Percentiles rank a stretch among this genome's conserved stretches.
phyloP scores from a whole-genome alignment of 92 coral and sea anemone species.

The Porites cylindrica region DNA sequence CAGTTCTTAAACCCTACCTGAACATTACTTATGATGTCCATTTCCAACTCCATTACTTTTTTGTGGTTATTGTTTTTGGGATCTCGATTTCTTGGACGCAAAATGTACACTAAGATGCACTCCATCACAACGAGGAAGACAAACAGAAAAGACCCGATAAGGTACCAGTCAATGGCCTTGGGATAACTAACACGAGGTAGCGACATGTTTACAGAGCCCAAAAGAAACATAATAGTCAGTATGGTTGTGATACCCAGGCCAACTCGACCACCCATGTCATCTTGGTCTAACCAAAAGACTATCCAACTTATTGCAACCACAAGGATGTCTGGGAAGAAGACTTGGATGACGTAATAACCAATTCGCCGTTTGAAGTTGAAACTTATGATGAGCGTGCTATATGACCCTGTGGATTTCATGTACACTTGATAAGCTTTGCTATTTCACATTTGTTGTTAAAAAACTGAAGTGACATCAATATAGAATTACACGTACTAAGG shows the following conservation, averaged over 20 bases:
- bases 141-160: constrained; percentile 52
- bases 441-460: too few species aligned
- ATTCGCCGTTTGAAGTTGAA: constrained; percentile 67
- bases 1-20: neutral
- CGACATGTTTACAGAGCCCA: constrained; percentile 72
- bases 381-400: constrained; percentile 20
- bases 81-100: neutral
- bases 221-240: constrained; percentile 71
- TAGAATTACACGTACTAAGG: too few species aligned
- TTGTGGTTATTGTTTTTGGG: neutral
- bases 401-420: constrained; percentile 39
- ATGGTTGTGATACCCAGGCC: constrained; percentile 76
- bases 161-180: constrained; percentile 67
- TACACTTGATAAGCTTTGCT: neutral
- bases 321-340: constrained; percentile 66
- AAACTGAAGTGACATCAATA: too few species aligned
- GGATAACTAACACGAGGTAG: constrained; percentile 67
- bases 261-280: constrained; percentile 78
- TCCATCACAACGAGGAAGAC: constrained; percentile 63
- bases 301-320: constrained; percentile 85
- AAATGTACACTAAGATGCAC: constrained; percentile 34
- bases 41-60: neutral
- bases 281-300: constrained; percentile 82
- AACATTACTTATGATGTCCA: neutral
- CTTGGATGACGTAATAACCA: constrained; percentile 66